Evolutionary conservation across 1,140 invertebrate genomes (phyloP).

Genomic region (Planococcus citri): DNA sequence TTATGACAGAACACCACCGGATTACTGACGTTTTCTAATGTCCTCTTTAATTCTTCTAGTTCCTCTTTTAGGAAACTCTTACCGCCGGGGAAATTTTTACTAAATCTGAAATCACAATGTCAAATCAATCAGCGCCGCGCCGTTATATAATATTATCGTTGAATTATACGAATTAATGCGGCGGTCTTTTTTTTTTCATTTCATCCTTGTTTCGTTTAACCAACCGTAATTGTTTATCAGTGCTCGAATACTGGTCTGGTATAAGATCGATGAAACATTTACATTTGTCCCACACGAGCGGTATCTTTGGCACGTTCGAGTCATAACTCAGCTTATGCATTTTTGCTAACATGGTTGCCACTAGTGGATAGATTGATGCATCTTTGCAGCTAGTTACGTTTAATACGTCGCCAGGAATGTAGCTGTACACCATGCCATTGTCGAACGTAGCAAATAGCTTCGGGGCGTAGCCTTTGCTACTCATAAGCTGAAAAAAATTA

Average conservation of each 20-base stretch:
- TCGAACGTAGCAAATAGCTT: constrained; percentile 79
- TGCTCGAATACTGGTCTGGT: constrained; percentile 48
- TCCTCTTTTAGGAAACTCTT: constrained; percentile 49
- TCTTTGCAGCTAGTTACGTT: constrained; percentile 54
- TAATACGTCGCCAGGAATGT: constrained; percentile 68
- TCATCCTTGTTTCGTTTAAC: too few relatives aligned
- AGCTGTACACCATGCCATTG: constrained; percentile 91
- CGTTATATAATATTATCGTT: too few relatives aligned
- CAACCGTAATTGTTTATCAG: constrained; percentile 49
- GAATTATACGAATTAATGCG: not conserved
- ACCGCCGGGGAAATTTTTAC: constrained; percentile 50
- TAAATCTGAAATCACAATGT: constrained; percentile 44
- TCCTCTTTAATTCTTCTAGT: constrained; percentile 49
- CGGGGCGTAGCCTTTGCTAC: constrained; percentile 63
- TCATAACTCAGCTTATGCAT: constrained; percentile 52
- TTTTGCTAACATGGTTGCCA: constrained; percentile 65
- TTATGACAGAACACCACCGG: constrained; percentile 95
- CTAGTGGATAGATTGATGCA: constrained; percentile 54
- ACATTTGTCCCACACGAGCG: constrained; percentile 57
- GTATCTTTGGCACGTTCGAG: constrained; percentile 30
- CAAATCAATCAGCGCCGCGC: constrained; percentile 8
- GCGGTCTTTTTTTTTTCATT: not conserved
- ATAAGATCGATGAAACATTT: constrained; percentile 60
- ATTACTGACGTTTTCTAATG: constrained; percentile 50
- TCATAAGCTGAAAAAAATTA: constrained; percentile 45